phyloP scores from a whole-genome alignment of 2,888 invertebrate species.

The Dolichopus griseipennis region DNA sequence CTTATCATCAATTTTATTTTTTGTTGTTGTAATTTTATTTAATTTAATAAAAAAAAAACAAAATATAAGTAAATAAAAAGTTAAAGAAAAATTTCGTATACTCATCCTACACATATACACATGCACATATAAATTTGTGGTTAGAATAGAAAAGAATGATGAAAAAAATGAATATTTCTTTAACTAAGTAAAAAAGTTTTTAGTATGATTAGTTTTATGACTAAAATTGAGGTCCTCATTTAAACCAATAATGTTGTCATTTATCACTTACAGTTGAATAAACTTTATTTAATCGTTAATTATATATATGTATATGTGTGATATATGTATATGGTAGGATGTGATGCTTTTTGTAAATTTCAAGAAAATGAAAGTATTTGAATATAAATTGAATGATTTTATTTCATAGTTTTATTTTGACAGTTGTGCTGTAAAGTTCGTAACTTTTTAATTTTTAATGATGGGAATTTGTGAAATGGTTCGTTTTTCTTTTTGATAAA shows the following conservation, averaged over 20 bases:
- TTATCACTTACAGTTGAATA: slow-evolving; percentile 6
- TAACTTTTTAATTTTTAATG: too few species aligned
- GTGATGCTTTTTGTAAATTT: too few species aligned
- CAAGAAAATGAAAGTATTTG: too few species aligned
- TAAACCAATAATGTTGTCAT: slow-evolving; percentile 6
- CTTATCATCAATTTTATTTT: slow-evolving; percentile 2
- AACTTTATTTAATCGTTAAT: not conserved
- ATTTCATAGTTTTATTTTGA: too few species aligned
- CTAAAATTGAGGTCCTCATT: not conserved
- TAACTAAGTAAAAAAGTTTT: not conserved
- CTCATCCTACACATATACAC: too few species aligned
- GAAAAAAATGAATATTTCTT: not conserved
- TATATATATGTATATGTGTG: not conserved
- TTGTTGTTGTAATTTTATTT: not conserved
- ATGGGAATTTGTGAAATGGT: too few species aligned
- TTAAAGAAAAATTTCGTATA: too few species aligned
- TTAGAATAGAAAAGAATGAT: not conserved
- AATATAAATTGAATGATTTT: too few species aligned
- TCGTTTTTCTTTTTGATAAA: too few species aligned
- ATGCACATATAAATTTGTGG: too few species aligned
- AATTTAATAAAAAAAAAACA: not conserved
- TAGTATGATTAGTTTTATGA: slow-evolving; percentile 1
- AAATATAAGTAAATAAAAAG: not conserved
- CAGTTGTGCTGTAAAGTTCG: too few species aligned
- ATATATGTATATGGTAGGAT: not conserved